Evolutionary conservation across 2,113 vertebrate genomes (phyloP).

Genomic region (Artemisiospiza belli): DNA sequence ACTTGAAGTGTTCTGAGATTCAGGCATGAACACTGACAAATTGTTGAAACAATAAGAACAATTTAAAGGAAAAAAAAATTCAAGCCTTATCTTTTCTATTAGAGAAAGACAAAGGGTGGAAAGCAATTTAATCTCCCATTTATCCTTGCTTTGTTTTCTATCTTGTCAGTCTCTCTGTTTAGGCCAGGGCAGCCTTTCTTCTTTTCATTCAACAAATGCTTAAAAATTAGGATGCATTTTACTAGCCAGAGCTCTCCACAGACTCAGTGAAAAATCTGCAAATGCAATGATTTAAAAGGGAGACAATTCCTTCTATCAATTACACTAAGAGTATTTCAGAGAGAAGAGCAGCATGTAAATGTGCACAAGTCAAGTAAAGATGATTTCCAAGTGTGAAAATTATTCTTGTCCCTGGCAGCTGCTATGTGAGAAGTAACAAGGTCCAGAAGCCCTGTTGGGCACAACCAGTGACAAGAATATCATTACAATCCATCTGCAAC

Average conservation of each 20-base stretch:
- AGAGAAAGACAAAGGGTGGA: background rate
- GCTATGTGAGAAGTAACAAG: background rate
- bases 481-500: background rate
- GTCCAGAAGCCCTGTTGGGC: background rate
- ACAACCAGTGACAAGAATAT: background rate
- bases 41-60: background rate
- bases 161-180: background rate
- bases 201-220: background rate
- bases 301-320: background rate
- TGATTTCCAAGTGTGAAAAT: constrained; percentile 41
- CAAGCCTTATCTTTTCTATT: background rate
- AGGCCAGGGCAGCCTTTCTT: background rate
- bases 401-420: constrained; percentile 50
- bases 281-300: background rate
- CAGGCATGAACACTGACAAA: background rate
- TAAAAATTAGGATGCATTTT: background rate
- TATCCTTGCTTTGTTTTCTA: background rate
- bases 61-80: background rate
- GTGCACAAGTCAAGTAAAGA: constrained; percentile 28
- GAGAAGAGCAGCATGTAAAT: background rate
- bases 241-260: background rate
- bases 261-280: background rate
- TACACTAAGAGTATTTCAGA: background rate
- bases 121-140: background rate
- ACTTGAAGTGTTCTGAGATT: background rate